Conservation (phyloP, 2,113 vertebrate species). For the Rhagologus leucostigma region DNA sequence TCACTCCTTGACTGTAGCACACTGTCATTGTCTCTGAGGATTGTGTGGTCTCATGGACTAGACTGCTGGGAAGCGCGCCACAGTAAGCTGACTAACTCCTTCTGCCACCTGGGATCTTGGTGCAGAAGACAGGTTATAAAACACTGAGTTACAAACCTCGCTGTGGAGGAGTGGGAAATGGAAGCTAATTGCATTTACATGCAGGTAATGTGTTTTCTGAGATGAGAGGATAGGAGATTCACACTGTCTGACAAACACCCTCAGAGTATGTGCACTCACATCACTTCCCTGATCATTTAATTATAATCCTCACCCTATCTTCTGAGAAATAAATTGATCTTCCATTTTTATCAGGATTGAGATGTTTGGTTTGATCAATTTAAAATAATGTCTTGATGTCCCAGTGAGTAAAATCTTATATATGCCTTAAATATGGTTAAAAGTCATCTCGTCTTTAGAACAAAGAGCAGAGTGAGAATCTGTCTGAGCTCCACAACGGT, state of each 20-base stretch:
- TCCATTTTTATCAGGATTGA: background rate
- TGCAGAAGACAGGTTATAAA: background rate
- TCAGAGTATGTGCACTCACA: background rate
- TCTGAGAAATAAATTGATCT: background rate
- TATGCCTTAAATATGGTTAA: background rate
- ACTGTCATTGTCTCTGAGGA: background rate
- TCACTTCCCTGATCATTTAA: background rate
- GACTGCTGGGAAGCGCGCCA: background rate
- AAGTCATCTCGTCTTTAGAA: background rate
- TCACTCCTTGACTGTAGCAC: background rate
- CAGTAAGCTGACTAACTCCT: background rate
- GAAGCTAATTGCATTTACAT: background rate
- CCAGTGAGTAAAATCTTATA: background rate
- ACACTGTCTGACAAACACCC: constrained; percentile 13
- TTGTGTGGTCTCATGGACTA: background rate
- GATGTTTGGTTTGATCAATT: background rate
- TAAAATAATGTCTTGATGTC: background rate
- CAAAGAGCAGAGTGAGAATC: background rate
- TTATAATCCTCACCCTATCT: background rate
- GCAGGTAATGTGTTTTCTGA: constrained; percentile 26
- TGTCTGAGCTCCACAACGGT: background rate
- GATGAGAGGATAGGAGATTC: background rate
- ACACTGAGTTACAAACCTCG: background rate
- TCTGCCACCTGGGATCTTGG: background rate
- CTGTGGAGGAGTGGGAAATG: background rate